phyloP scores from a whole-genome alignment of 2,797 vertebrate genomes.

The Loriculus beryllinus region DNA sequence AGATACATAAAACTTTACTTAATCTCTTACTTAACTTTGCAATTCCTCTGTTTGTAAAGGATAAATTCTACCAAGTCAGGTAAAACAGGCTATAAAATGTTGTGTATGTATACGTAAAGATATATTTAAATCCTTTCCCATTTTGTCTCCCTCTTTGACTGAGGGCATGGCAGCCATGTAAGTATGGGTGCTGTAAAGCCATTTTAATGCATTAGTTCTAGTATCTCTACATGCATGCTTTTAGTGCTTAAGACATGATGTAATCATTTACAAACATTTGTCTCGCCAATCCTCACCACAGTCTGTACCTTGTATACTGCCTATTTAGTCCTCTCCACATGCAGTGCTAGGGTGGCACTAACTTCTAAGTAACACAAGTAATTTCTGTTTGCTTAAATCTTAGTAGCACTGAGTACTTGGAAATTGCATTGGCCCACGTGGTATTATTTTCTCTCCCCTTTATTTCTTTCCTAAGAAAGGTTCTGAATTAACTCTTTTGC shows the following conservation, averaged over 20 bases:
- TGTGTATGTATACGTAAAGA: not conserved
- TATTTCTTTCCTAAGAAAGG: not conserved
- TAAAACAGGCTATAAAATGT: not conserved
- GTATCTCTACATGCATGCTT: not conserved
- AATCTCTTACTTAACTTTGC: not conserved
- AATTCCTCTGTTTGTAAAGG: not conserved
- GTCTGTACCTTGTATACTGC: not conserved
- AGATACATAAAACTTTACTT: not conserved
- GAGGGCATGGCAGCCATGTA: not conserved
- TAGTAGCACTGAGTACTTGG: not conserved
- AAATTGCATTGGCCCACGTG: not conserved
- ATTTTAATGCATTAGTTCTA: not conserved
- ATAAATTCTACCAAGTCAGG: not conserved
- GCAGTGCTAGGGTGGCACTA: not conserved
- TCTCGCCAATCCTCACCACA: not conserved
- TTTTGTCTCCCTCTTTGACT: not conserved
- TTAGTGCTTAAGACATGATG: not conserved
- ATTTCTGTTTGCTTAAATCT: not conserved
- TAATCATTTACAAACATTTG: conserved; percentile 2
- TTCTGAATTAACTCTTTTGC: not conserved
- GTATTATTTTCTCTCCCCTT: not conserved
- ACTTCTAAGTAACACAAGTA: not conserved
- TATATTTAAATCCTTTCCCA: not conserved
- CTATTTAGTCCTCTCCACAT: not conserved
- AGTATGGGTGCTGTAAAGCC: not conserved